Conservation (phyloP, 2,888 invertebrate genomes). For the Ornithoptera alexandrae region DNA sequence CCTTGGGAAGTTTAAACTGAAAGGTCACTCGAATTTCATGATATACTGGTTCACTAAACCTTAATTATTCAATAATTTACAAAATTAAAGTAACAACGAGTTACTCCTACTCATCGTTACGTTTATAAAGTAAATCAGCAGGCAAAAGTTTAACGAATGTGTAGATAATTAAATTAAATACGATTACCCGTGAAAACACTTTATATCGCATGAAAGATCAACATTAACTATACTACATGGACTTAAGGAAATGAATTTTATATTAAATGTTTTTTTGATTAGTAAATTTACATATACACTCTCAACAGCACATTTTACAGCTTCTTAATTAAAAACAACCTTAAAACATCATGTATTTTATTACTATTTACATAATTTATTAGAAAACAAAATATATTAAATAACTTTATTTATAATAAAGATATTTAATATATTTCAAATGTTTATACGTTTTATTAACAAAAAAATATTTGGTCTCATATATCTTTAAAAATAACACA, state of each 20-base stretch:
- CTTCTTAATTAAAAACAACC: too few relatives aligned
- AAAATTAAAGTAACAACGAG: constrained; percentile 8
- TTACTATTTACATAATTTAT: neutral
- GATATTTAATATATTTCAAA: too few relatives aligned
- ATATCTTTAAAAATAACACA: too few relatives aligned
- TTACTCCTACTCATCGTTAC: constrained; percentile 18
- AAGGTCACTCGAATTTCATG: constrained; percentile 33
- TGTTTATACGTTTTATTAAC: too few relatives aligned
- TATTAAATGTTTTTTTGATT: neutral
- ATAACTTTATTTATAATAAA: too few relatives aligned
- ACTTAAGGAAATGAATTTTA: neutral
- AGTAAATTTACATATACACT: too few relatives aligned
- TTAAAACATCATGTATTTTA: neutral
- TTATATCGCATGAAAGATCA: constrained; percentile 3
- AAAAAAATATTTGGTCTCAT: too few relatives aligned
- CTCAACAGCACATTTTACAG: too few relatives aligned
- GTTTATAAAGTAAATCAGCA: constrained; percentile 9
- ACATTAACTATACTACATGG: neutral
- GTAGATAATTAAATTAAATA: constrained; percentile 24
- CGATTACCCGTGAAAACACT: constrained; percentile 10
- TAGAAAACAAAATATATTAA: neutral
- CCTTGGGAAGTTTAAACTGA: constrained; percentile 24
- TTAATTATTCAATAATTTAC: constrained; percentile 27
- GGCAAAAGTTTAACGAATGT: constrained; percentile 11
- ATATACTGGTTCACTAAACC: constrained; percentile 31